Conservation (phyloP, 1,140 invertebrate genomes). For the Marisa cornuarietis region DNA sequence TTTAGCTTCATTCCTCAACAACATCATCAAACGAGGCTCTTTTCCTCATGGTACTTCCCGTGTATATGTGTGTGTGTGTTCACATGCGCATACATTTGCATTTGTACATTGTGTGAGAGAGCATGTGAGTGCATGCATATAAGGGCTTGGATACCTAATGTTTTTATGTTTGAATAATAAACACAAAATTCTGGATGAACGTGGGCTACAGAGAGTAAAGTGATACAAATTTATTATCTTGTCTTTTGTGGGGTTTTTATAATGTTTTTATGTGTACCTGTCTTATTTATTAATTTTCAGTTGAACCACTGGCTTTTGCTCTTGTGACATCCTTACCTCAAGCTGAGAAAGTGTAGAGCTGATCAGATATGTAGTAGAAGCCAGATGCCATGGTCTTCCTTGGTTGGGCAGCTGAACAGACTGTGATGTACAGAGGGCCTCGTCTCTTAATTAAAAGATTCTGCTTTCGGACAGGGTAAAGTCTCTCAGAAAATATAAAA, state of each 20-base stretch:
- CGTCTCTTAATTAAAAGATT: too few relatives aligned
- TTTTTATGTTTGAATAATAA: neutral
- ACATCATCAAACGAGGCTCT: conserved; percentile 59
- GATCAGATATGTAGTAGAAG: too few relatives aligned
- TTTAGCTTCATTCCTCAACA: conserved; percentile 60
- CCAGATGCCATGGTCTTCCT: too few relatives aligned
- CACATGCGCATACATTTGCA: neutral
- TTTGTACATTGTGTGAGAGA: neutral
- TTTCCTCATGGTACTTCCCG: conserved; percentile 59
- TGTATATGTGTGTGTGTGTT: neutral
- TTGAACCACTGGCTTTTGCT: conserved; percentile 57
- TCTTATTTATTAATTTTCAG: conserved; percentile 44
- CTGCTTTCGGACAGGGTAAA: too few relatives aligned
- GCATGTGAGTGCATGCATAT: neutral
- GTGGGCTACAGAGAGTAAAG: too few relatives aligned
- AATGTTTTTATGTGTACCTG: neutral
- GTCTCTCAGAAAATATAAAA: too few relatives aligned
- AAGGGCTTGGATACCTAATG: neutral
- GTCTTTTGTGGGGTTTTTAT: neutral
- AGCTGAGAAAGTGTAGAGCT: too few relatives aligned
- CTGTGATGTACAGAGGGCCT: too few relatives aligned
- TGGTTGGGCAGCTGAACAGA: too few relatives aligned
- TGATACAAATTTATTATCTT: neutral
- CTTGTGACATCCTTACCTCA: conserved; percentile 39
- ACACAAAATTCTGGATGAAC: too few relatives aligned